Evolutionary conservation across 2,113 vertebrate species (phyloP), one percentile per base, ranked within the genome.

Genomic region (Labeo rohita): DNA sequence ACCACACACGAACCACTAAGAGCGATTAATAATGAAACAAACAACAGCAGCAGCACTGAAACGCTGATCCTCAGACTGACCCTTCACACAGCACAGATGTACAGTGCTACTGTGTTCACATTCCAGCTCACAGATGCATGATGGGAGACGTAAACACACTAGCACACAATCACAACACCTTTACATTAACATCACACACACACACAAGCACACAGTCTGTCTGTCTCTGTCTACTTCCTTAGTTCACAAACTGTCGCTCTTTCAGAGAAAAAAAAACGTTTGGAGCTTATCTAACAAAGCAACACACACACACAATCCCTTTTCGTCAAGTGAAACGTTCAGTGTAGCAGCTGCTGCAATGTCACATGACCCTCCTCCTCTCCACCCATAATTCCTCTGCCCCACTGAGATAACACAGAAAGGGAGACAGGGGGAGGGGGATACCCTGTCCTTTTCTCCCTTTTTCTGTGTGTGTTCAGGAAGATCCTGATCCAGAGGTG

Each of bases 281-380:
- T 59, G 89, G 82, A 93, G 94, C 93, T 95, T 94, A 93, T 95
- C 95, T 93, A 94, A 95, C 93, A 94, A 96, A 95, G 94, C 92
- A 91, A 93, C 92, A 87, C 91, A 89, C 93, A 92, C 87, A 82
- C 77, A 89, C 86, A 85, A 92, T 84, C 74, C 91, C 86, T 87
- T 86, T 90, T 90, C 90, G 70, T 90, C 93, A 66, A 63, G 75
- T 90, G 94, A 92, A 95, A 91, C 90, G 95, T 94, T 94, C 92
- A 92, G 94, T 90, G 90, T 91, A 95, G 93, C 94, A 95, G 95
- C 95, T 95, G 95, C 93, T 90, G 88, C 85, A 84, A 77, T 61
- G 85, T 93, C 92, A 95, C 92, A 92, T 89, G 89, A 94, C 88
- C 90, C 66, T 90, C 89, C 90, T 90, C 91, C 90, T 91, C 93